phyloP scores from a whole-genome alignment of 2,888 invertebrate genomes.

The Chrysolina americana region DNA sequence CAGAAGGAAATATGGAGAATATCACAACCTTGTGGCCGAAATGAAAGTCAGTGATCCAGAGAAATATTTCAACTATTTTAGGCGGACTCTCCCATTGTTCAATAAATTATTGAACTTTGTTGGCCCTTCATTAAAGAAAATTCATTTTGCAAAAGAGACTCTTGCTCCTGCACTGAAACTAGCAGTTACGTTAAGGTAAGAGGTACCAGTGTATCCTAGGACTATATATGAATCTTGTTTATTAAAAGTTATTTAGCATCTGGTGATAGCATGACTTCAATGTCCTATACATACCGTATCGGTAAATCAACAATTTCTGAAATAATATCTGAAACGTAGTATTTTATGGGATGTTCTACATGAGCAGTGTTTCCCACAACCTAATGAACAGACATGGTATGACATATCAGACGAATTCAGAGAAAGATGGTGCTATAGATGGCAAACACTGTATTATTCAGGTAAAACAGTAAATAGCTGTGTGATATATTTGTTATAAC shows the following conservation, averaged over 20 bases:
- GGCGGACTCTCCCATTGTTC: conserved; percentile 15
- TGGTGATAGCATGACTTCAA: not conserved
- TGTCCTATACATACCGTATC: conserved; percentile 5
- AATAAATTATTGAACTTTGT: conserved; percentile 14
- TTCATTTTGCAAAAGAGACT: not conserved
- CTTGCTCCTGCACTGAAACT: conserved; percentile 17
- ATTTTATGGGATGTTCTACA: not conserved
- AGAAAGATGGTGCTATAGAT: conserved; percentile 40
- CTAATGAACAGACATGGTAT: conserved; percentile 40
- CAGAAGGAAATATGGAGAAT: conserved; percentile 4
- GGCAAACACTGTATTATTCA: conserved; percentile 39
- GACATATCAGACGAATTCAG: conserved; percentile 43
- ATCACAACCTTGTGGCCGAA: not conserved
- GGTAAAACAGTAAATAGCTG: not conserved
- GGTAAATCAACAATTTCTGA: not conserved
- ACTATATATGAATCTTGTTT: not conserved
- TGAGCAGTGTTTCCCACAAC: not conserved
- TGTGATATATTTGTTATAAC: not conserved
- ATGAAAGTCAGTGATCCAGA: conserved; percentile 15
- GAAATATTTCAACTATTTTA: conserved; percentile 3
- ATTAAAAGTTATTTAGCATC: not conserved
- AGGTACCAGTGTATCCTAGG: not conserved
- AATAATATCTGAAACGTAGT: not conserved
- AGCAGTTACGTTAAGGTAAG: conserved; percentile 1
- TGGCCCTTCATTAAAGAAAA: conserved; percentile 3